Conservation (phyloP, 2,888 invertebrate genomes). For the Tachina grossa region DNA sequence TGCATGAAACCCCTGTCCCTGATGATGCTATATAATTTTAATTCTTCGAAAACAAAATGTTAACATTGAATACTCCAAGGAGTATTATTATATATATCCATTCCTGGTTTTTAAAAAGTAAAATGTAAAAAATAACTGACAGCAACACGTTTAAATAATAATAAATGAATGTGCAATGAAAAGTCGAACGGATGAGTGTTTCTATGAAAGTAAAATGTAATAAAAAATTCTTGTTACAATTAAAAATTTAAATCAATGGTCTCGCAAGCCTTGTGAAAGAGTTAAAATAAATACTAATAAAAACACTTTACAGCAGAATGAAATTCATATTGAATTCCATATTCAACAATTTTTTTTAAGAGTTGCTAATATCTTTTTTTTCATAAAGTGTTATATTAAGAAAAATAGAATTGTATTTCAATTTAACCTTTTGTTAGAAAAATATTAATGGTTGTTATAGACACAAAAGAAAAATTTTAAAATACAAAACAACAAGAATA, state of each 20-base stretch:
- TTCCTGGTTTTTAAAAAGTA: neutral
- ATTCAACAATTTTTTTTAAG: conserved; percentile 53
- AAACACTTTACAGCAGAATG: neutral
- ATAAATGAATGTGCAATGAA: conserved; percentile 38
- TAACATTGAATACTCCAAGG: no score
- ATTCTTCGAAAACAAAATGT: neutral
- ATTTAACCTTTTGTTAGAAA: neutral
- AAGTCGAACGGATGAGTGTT: conserved; percentile 14
- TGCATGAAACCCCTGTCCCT: no score
- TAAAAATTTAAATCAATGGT: conserved; percentile 52
- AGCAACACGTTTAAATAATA: conserved; percentile 41
- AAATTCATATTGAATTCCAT: conserved; percentile 42
- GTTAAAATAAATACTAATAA: neutral
- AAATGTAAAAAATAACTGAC: conserved; percentile 8
- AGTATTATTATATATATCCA: neutral
- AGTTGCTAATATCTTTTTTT: conserved; percentile 10
- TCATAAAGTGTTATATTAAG: conserved; percentile 27
- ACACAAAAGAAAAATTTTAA: no score
- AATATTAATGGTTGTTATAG: no score
- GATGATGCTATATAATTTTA: neutral
- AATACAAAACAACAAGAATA: no score
- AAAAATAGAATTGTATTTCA: neutral
- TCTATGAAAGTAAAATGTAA: neutral
- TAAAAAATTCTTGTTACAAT: conserved; percentile 43
- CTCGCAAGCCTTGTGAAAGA: neutral